These are phyloP conservation scores for Naja naja DNA, from an alignment of 2,113 vertebrate genomes.

Conservation along the genomic window DNA sequence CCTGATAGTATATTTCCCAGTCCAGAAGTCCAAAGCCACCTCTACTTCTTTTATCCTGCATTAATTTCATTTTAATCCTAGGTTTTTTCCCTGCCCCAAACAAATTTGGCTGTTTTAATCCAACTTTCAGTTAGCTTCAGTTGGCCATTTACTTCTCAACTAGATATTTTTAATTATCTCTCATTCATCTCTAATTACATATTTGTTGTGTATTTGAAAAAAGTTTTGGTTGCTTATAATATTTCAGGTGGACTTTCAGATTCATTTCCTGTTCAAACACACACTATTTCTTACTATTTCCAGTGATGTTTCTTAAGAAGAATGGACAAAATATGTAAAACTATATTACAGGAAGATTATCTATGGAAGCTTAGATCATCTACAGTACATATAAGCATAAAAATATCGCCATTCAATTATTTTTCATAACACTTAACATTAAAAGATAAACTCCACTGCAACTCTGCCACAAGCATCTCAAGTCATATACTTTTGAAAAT, in stretches of 20 bases:
- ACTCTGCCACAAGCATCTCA: neutral
- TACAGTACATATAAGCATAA: neutral
- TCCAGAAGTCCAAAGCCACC: too few species aligned
- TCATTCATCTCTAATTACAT: neutral
- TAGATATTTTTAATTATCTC: neutral
- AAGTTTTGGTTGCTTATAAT: constrained; percentile 27
- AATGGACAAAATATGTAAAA: neutral
- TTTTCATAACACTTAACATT: neutral
- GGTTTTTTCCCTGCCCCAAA: too few species aligned
- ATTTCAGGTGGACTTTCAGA: constrained; percentile 19
- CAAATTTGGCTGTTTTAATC: neutral
- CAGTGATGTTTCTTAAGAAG: neutral
- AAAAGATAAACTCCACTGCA: neutral
- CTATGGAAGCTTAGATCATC: neutral
- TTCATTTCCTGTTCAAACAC: constrained; percentile 9
- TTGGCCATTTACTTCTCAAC: constrained; percentile 11
- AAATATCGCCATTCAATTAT: neutral
- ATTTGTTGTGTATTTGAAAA: constrained; percentile 7
- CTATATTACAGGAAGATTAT: neutral
- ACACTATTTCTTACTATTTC: constrained; percentile 23
- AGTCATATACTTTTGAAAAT: neutral
- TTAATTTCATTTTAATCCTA: too few species aligned
- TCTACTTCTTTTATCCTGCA: too few species aligned
- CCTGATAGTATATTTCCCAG: too few species aligned
- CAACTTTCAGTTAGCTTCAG: constrained; percentile 30